A percentile compares a stretch with the other conserved stretches of the same genome.
Conservation (phyloP, 2,888 invertebrate genomes). For the Dasypogon diadema region DNA sequence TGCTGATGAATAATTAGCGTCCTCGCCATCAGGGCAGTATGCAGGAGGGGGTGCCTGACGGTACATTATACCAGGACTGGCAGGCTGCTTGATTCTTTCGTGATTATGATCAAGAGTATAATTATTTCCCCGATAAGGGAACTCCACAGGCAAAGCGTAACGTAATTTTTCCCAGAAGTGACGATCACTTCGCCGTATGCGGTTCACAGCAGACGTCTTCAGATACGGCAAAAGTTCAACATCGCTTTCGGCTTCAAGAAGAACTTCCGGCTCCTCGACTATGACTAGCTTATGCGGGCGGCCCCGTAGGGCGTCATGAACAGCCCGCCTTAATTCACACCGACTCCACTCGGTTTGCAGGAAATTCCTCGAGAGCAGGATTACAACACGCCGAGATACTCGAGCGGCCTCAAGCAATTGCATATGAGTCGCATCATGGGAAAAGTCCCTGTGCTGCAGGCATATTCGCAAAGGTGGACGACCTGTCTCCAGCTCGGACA, state of each 20-base stretch:
- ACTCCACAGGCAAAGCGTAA: conserved; percentile 84
- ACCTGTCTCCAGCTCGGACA: conserved; percentile 87
- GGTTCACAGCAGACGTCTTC: conserved; percentile 80
- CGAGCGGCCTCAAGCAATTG: conserved; percentile 86
- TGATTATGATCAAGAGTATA: conserved; percentile 79
- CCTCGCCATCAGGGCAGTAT: conserved; percentile 69
- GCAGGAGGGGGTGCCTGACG: conserved; percentile 67
- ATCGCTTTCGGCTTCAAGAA: conserved; percentile 87
- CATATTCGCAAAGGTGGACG: conserved; percentile 82
- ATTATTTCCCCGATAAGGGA: conserved; percentile 87
- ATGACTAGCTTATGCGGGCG: conserved; percentile 89
- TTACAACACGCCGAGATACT: conserved; percentile 86
- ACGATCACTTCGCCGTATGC: conserved; percentile 88
- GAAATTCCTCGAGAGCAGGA: conserved; percentile 90
- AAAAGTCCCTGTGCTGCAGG: conserved; percentile 88
- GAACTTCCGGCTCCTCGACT: conserved; percentile 86
- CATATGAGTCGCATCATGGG: conserved; percentile 75
- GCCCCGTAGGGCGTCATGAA: conserved; percentile 89
- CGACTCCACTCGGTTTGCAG: conserved; percentile 94
- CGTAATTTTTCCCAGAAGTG: conserved; percentile 94
- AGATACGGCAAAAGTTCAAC: conserved; percentile 90
- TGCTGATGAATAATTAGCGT: conserved; percentile 75
- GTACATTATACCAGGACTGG: conserved; percentile 67
- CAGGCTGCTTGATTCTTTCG: conserved; percentile 67
- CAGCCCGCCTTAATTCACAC: conserved; percentile 88